Evolutionary conservation across 1,140 invertebrate genomes (phyloP).

Genomic region (Maniola jurtina): DNA sequence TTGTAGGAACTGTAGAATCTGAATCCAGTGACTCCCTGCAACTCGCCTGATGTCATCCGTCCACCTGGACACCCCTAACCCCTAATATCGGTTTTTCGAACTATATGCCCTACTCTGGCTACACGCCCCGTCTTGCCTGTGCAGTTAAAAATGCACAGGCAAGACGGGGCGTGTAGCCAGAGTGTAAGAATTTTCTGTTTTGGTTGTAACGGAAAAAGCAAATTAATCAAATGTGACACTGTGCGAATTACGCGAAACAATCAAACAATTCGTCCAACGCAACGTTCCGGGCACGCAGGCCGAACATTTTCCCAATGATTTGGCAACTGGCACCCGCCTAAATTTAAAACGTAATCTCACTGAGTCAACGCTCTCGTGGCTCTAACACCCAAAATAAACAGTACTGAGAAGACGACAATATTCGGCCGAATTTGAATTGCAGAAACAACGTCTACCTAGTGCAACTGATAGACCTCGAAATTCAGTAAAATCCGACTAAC

Average conservation of each 20-base stretch:
- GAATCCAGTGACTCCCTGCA: no score
- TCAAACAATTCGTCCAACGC: constrained; percentile 50
- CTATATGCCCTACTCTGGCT: no score
- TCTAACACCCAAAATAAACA: constrained; percentile 68
- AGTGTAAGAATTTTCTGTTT: no score
- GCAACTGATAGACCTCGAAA: constrained; percentile 5
- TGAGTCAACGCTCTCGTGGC: constrained; percentile 73
- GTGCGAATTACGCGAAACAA: constrained; percentile 38
- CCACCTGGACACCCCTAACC: no score
- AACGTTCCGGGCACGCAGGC: constrained; percentile 41
- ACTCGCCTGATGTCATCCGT: no score
- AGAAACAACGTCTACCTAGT: constrained; percentile 36
- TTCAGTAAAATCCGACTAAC: neutral
- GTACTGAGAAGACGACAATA: constrained; percentile 59
- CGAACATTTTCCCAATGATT: constrained; percentile 71
- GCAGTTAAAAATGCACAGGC: no score
- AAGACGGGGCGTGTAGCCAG: no score
- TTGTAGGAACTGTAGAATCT: no score
- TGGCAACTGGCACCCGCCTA: constrained; percentile 73
- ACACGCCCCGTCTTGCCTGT: no score
- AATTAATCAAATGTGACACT: constrained; percentile 16
- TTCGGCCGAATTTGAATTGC: constrained; percentile 49
- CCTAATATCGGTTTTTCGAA: no score
- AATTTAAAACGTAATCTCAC: constrained; percentile 77
- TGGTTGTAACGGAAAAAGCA: neutral